Evolutionary conservation across 2,797 vertebrate species (phyloP).

Genomic region (Gambusia yucatana): DNA sequence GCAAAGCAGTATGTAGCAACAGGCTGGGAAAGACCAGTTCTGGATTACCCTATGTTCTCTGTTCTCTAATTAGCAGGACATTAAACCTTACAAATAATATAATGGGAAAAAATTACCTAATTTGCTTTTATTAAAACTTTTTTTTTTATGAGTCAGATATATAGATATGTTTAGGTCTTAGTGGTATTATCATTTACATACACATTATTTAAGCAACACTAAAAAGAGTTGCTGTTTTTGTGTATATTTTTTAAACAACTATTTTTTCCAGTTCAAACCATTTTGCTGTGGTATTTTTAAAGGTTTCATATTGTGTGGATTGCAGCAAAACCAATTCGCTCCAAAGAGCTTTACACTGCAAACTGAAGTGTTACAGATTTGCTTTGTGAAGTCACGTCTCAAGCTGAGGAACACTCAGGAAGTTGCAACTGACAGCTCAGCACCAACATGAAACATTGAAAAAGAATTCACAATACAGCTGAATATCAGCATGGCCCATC

Average conservation of each 20-base stretch:
- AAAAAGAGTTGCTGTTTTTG: background rate
- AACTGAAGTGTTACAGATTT: background rate
- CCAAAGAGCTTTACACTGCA: background rate
- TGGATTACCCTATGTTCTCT: background rate
- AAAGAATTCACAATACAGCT: constrained; percentile 59
- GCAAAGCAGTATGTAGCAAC: background rate
- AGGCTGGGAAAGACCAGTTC: too few species aligned
- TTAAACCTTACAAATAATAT: too few species aligned
- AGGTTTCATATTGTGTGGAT: background rate
- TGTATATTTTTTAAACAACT: background rate
- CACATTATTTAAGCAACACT: background rate
- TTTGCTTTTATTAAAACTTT: background rate
- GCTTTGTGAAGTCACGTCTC: constrained; percentile 15
- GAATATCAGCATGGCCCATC: constrained; percentile 37
- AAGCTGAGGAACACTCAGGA: constrained; percentile 54
- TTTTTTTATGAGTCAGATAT: background rate
- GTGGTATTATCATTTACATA: background rate
- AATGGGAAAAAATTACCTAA: background rate
- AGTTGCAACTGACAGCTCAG: constrained; percentile 57
- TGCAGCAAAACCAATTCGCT: background rate
- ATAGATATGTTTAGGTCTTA: too few species aligned
- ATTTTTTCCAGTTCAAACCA: background rate
- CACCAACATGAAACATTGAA: constrained; percentile 44
- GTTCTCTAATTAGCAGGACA: background rate
- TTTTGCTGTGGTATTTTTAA: background rate